These are phyloP conservation scores for Alosa alosa DNA, from an alignment of 2,113 vertebrate genomes.

Conservation along the genomic window DNA sequence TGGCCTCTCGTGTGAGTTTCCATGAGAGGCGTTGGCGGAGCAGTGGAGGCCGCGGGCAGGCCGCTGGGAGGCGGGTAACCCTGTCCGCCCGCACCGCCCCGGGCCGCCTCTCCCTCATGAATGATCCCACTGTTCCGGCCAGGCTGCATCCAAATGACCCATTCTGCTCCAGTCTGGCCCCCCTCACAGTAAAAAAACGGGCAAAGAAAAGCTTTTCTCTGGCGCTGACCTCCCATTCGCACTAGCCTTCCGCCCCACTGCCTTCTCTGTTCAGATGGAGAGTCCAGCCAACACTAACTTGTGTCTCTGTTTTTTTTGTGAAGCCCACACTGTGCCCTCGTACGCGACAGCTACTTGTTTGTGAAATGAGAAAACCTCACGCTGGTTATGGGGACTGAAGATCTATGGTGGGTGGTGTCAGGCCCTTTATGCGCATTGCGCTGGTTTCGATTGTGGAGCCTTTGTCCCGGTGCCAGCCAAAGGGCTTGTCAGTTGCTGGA, in stretches of 20 bases:
- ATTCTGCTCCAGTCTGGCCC: slow-evolving; percentile 5
- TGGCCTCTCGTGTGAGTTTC: slow-evolving; percentile 23
- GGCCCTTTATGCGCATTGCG: not conserved
- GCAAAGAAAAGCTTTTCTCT: slow-evolving; percentile 26
- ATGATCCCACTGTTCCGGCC: slow-evolving; percentile 43
- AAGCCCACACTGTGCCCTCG: not conserved
- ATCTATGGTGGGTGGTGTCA: not conserved
- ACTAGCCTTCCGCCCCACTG: slow-evolving; percentile 17
- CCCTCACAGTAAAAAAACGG: not conserved
- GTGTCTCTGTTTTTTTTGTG: not conserved
- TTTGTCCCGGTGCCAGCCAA: not conserved
- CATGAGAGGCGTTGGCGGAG: slow-evolving; percentile 21
- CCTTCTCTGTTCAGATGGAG: slow-evolving; percentile 3
- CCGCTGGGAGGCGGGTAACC: slow-evolving; percentile 20
- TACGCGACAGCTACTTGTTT: not conserved
- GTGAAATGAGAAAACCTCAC: slow-evolving; percentile 2
- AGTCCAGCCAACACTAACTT: not conserved
- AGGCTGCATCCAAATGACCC: slow-evolving; percentile 6
- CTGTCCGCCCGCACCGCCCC: slow-evolving; percentile 24
- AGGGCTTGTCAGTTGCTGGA: not conserved
- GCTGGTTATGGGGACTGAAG: not conserved
- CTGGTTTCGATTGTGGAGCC: not conserved
- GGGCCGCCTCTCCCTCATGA: slow-evolving; percentile 29
- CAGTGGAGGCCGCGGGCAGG: not conserved
- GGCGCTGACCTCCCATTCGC: slow-evolving; percentile 13